Base-by-base conservation (phyloP, 2,888 invertebrate genomes). In the Mystacides longicornis region DNA sequence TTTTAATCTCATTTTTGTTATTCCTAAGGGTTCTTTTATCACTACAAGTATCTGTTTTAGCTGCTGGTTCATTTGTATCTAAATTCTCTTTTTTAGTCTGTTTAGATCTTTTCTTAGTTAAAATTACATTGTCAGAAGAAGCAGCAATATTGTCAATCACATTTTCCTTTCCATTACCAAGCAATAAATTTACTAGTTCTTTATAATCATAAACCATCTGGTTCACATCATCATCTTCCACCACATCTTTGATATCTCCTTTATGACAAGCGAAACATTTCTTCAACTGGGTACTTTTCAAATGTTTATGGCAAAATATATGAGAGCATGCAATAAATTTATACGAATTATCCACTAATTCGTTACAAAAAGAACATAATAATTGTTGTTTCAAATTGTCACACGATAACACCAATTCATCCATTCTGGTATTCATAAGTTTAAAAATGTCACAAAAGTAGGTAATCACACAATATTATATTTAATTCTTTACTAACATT, bases 311-410 rank as follows among this genome's bases (percentile, higher is more conserved):
- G 60, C 77, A 77, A 58, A 76, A 68, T 0, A 72, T 60, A 57
- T 77, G 76, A 56, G 71, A 75, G 64, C 77, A 77, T 63, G 69
- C 67, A 52, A 70, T 72, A n/a, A 77, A 60, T 5, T 71, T 71
- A 2, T 73, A 69, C 0, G 75, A 74, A 50, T 75, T 65, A 56
- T 68, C 68, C 54, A 71, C 74, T 11, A 74, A 57, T 64, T 75
- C 63, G 0, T 59, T 62, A 60, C 77, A 77, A 51, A 68, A 64
- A 2, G 67, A 67, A 60, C 77, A 77, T 0, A 64, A 69, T 22
- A 70, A 71, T 57, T 71, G 71, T 43, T 69, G 63, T 62, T 70
- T 72, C 1, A 74, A 67, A 3, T 65, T 63, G 22, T 74, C 72
- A 20, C 76, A 59, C 1, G 74, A 72, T 58, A 68, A 66, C 7